Base-by-base conservation (phyloP, 2,113 vertebrate genomes). In the Rhinolophus ferrumequinum region DNA sequence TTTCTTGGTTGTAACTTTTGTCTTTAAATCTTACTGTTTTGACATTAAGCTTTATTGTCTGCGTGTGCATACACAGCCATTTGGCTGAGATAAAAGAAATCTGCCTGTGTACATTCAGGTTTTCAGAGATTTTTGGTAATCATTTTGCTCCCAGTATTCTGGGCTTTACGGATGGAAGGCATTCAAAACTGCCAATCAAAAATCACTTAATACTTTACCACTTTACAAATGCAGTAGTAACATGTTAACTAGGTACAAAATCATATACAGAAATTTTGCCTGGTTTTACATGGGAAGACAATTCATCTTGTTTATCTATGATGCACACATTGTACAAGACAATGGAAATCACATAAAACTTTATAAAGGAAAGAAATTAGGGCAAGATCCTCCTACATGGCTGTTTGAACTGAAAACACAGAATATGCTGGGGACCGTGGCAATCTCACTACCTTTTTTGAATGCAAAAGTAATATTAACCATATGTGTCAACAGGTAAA, bases 181-280 rank as follows among this genome's bases (percentile, higher is more conserved):
- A 79, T 72, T 93, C 79, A 84, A 38, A 97, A 90, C 8, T 81
- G 52, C 64, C 73, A 72, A 76, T 83, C 50, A 95, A 93, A 96
- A 94, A 56, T 88, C 75, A 94, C 60, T 83, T 82, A 90, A 56
- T 54, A 75, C n/a, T 76, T 77, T 62, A 30, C 14, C 58, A 83
- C 21, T 87, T 82, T 95, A 89, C 72, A 93, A 88, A 95, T 77
- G 35, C 80, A 92, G 44, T 35, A 92, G 44, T 35, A 93, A 79
- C 24, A 86, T 58, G 50, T 30, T 95, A 94, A 93, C 83, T 86
- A 95, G 93, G n/a, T 93, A 3, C n/a, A 97, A 97, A 93, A 94
- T 87, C 69, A 81, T 58, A 70, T 6, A 76, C 33, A 84, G 66
- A 82, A 88, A 72, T 86, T 85, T 56, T 92, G 47, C 41, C 28